Evolutionary conservation across 2,888 invertebrate genomes (phyloP).

Genomic region (Cyaniris semiargus): DNA sequence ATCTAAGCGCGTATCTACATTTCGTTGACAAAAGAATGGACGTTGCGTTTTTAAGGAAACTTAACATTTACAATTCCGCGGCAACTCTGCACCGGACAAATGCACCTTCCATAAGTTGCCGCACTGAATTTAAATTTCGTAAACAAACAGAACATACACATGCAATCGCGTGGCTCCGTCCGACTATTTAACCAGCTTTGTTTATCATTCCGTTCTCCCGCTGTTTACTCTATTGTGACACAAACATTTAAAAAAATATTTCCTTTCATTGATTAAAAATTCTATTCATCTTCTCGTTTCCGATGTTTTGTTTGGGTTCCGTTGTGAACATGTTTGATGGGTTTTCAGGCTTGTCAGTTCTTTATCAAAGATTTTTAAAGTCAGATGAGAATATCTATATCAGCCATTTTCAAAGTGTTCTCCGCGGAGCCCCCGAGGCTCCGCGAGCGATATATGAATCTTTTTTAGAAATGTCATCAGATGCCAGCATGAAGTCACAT

Average conservation of each 20-base stretch:
- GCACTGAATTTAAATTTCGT: conserved; percentile 49
- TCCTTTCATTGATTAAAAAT: conserved; percentile 20
- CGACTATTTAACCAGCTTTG: conserved; percentile 47
- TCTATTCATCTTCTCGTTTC: conserved; percentile 11
- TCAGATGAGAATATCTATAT: neutral
- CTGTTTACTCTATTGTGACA: conserved; percentile 36
- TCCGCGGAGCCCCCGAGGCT: too few species aligned
- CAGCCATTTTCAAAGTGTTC: too few species aligned
- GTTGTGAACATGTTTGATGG: neutral
- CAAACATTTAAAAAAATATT: conserved; percentile 30
- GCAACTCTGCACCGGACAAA: conserved; percentile 71
- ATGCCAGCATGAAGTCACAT: too few species aligned
- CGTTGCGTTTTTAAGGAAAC: conserved; percentile 42
- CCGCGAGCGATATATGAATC: too few species aligned
- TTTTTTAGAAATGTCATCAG: too few species aligned
- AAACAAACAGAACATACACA: conserved; percentile 55
- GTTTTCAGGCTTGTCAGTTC: neutral
- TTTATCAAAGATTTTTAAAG: neutral
- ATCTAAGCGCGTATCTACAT: conserved; percentile 8
- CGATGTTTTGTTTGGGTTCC: neutral
- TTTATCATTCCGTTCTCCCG: conserved; percentile 46
- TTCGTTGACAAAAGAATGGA: conserved; percentile 35
- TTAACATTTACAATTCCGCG: conserved; percentile 75
- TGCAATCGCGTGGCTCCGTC: conserved; percentile 43
- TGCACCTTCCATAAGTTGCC: conserved; percentile 66